These are phyloP conservation scores for Listronotus oregonensis DNA, from an alignment of 1,140 invertebrate species.

Conservation along the genomic window DNA sequence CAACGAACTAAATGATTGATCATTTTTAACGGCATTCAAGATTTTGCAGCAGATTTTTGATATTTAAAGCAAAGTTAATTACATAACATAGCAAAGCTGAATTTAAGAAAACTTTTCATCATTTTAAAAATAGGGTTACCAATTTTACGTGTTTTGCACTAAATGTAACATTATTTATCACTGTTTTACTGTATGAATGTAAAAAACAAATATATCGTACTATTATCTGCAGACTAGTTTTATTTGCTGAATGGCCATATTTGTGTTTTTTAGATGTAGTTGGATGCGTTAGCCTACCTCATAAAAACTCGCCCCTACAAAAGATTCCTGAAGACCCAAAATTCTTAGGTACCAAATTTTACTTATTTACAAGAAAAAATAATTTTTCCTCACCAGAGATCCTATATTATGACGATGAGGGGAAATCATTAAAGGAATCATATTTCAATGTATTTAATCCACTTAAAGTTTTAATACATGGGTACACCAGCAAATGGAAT, in stretches of 20 bases:
- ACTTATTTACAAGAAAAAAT: slow-evolving; percentile 61
- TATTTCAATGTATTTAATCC: slow-evolving; percentile 58
- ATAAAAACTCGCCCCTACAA: slow-evolving; percentile 50
- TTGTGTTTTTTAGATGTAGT: slow-evolving; percentile 49
- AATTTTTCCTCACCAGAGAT: slow-evolving; percentile 47
- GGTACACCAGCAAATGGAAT: slow-evolving; percentile 54
- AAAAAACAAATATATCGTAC: too few relatives aligned
- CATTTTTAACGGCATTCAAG: too few relatives aligned
- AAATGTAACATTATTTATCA: too few relatives aligned
- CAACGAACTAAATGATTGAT: too few relatives aligned
- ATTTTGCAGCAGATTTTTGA: too few relatives aligned
- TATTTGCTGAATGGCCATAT: not conserved
- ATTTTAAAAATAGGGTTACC: too few relatives aligned
- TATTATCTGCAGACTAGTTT: too few relatives aligned
- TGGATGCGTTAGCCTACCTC: slow-evolving; percentile 53
- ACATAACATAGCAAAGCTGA: too few relatives aligned
- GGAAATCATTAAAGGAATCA: slow-evolving; percentile 58
- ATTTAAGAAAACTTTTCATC: too few relatives aligned
- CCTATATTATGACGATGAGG: slow-evolving; percentile 57
- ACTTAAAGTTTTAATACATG: slow-evolving; percentile 68
- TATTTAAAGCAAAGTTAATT: too few relatives aligned
- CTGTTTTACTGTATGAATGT: too few relatives aligned
- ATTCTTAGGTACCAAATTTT: slow-evolving; percentile 61
- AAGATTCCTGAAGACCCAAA: slow-evolving; percentile 52
- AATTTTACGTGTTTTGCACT: too few relatives aligned